Base-by-base conservation (phyloP, 2,113 vertebrate species). In the Pao palembangensis region DNA sequence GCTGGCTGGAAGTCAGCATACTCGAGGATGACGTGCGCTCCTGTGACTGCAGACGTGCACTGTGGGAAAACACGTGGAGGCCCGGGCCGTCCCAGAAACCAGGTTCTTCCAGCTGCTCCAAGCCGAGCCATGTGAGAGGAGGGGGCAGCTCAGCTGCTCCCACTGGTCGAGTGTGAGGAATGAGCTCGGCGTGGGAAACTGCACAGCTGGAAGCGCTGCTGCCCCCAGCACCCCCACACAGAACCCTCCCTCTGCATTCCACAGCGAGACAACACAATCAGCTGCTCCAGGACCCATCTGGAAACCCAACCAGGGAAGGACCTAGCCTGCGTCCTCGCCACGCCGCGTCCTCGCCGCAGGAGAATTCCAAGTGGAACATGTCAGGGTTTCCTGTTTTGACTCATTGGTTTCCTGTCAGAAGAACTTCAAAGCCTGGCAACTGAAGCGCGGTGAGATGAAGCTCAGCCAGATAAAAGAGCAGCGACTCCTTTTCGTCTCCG, bases 111-210 rank as follows among this genome's bases (percentile, higher is more conserved):
- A 91, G 86, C 87, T 90, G 89, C 62, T 84, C 71, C 28, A 79
- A 90, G 90, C 84, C 87, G 64, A 88, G 80, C 74, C 70, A 54
- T 80, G 55, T 69, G 62, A 54, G 76, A 49, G 11, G 52, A 68
- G 61, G 55, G 6, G 57, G 68, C 69, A 75, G 78, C 75, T 62
- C 76, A 77, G 79, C 81, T 88, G 83, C 85, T 90, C n/a, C n/a
- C n/a, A n/a, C n/a, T n/a, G n/a, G n/a, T 57, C 42, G 78, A 46
- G 56, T 62, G 50, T 57, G 68, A 85, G 85, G 85, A 87, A 83
- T 88, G 81, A 88, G 80, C 80, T 84, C 80, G 67, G 83, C 75
- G 79, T 90, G 87, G 87, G 87, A 90, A 90, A 58, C 82, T 58
- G 55, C 71, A 80, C 84, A 86, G 74, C 84, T 86, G 81, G 74